Conservation (phyloP, 2,797 vertebrate species). For the Falco rusticolus region DNA sequence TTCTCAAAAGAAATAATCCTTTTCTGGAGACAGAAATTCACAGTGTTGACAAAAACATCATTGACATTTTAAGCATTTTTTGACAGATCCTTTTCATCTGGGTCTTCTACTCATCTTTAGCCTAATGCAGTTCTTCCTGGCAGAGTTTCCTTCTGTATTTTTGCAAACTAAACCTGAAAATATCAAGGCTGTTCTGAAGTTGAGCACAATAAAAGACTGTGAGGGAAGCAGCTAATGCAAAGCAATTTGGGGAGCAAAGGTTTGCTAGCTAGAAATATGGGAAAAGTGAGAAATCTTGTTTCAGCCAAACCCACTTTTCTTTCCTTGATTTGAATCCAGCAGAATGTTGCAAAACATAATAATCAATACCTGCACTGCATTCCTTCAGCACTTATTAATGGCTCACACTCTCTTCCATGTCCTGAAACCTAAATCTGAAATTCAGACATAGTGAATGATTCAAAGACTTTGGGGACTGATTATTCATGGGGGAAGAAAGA, state of each 20-base stretch:
- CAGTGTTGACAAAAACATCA: constrained; percentile 12
- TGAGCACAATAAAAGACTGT: background rate
- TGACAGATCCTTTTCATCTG: constrained; percentile 11
- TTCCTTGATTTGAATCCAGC: background rate
- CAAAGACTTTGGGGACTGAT: background rate
- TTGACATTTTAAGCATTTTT: background rate
- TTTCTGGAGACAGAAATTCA: background rate
- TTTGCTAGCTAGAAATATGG: background rate
- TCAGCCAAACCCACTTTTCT: background rate
- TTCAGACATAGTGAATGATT: background rate
- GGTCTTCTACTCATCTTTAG: background rate
- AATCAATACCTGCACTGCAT: background rate
- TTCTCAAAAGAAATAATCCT: background rate
- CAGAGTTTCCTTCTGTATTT: background rate
- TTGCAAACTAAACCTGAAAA: constrained; percentile 23
- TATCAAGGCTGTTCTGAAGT: background rate
- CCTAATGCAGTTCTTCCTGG: background rate
- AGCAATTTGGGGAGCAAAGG: background rate
- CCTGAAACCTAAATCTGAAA: constrained; percentile 17
- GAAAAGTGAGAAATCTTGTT: background rate
- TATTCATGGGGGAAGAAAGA: background rate
- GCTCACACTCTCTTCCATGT: background rate
- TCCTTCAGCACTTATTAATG: background rate
- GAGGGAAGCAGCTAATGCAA: background rate
- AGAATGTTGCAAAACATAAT: background rate